Conservation (phyloP, 92 coral and sea anemone species). For the Blastomussa wellsi region DNA sequence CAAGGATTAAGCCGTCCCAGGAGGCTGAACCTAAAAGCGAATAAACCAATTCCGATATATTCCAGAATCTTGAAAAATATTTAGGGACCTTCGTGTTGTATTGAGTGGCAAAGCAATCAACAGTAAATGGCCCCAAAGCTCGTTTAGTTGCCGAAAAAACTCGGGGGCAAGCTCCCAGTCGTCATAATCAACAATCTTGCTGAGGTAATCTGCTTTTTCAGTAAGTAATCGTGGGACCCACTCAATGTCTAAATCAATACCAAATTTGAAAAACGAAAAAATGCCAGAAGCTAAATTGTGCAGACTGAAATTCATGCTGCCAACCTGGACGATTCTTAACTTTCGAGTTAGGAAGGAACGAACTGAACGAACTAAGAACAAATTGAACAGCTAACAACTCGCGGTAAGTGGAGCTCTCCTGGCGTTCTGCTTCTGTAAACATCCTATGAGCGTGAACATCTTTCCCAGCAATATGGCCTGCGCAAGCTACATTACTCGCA, state of each 20-base stretch:
- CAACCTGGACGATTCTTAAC: conserved; percentile 42
- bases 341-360: conserved; percentile 24
- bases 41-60: too few relatives aligned
- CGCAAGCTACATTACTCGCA: conserved; percentile 48
- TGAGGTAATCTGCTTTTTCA: conserved; percentile 23
- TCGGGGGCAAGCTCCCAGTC: conserved; percentile 41
- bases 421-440: conserved; percentile 38
- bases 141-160: conserved; percentile 22
- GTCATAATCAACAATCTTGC: conserved; percentile 33
- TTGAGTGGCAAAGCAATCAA: conserved; percentile 58
- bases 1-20: conserved; percentile 30
- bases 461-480: conserved; percentile 31
- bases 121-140: conserved; percentile 40
- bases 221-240: conserved; percentile 53
- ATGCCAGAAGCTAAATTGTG: conserved; percentile 38
- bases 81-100: conserved; percentile 44
- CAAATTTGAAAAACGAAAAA: conserved; percentile 22
- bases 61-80: conserved; percentile 57
- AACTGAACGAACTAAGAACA: conserved; percentile 40
- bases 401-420: conserved; percentile 43
- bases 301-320: conserved; percentile 46
- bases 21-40: conserved; percentile 46
- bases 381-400: conserved; percentile 47
- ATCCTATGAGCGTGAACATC: conserved; percentile 47
- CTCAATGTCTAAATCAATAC: conserved; percentile 39